phyloP scores from a whole-genome alignment of 2,797 vertebrate species.

The Momotus momota region DNA sequence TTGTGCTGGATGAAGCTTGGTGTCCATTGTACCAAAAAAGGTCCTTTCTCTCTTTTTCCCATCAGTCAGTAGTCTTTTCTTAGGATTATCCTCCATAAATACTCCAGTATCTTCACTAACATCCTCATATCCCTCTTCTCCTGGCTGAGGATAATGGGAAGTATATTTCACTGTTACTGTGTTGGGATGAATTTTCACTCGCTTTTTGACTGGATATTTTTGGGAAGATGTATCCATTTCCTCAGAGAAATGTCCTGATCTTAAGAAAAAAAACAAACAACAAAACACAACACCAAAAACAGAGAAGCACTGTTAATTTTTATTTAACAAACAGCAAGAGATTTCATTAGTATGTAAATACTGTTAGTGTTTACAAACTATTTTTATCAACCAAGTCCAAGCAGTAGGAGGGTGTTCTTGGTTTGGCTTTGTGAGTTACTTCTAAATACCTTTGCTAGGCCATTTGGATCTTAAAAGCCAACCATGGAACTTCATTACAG shows the following conservation, averaged over 20 bases:
- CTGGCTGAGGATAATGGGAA: conserved; percentile 93
- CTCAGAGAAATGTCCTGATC: conserved; percentile 33
- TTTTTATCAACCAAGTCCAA: not conserved
- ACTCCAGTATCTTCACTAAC: conserved; percentile 88
- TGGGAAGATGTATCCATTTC: conserved; percentile 90
- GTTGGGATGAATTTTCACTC: conserved; percentile 95
- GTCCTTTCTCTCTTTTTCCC: conserved; percentile 82
- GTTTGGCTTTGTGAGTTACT: not conserved
- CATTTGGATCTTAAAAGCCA: not conserved
- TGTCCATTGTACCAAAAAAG: conserved; percentile 87
- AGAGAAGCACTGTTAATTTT: not conserved
- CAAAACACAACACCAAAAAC: not conserved
- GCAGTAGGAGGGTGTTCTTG: not conserved
- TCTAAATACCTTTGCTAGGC: not conserved
- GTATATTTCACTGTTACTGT: conserved; percentile 95
- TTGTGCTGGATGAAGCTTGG: conserved; percentile 76
- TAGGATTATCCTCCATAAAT: conserved; percentile 91
- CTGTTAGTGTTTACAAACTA: not conserved
- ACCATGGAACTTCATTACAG: not conserved
- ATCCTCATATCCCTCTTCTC: conserved; percentile 91
- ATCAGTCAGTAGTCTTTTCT: conserved; percentile 86
- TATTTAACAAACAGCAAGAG: not conserved
- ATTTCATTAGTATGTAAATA: not conserved
- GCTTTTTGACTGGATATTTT: conserved; percentile 89
- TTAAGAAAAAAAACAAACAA: conserved; percentile 26